Percentiles rank a stretch among this genome's conserved stretches.
These are phyloP conservation scores for Pogoniulus pusillus DNA, from an alignment of 2,797 vertebrate genomes.

Conservation along the genomic window DNA sequence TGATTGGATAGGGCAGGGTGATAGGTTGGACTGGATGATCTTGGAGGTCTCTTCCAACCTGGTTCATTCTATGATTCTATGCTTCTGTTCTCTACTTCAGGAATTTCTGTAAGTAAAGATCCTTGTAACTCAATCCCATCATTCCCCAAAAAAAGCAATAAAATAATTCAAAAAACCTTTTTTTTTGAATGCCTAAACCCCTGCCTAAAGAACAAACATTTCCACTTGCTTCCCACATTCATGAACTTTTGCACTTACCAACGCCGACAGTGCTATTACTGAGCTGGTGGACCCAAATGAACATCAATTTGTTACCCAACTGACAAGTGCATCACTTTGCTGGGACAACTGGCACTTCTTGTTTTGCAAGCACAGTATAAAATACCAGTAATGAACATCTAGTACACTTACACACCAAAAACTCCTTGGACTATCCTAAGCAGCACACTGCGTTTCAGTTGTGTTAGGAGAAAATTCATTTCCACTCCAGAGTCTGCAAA, in stretches of 20 bases:
- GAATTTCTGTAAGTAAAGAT: background rate
- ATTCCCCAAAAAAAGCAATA: background rate
- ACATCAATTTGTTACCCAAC: background rate
- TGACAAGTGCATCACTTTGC: background rate
- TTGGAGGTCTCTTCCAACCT: no score
- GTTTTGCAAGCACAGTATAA: background rate
- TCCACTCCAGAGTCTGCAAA: background rate
- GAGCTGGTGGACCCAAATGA: background rate
- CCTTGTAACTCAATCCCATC: background rate
- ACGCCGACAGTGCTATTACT: rapidly evolving
- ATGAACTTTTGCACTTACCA: background rate
- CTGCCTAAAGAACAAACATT: background rate
- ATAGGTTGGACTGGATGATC: no score
- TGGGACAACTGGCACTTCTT: background rate
- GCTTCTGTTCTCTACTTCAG: background rate
- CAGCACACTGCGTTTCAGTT: background rate
- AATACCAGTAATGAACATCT: background rate
- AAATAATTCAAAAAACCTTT: background rate
- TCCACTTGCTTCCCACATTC: background rate
- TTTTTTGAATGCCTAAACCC: background rate
- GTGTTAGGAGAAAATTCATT: background rate
- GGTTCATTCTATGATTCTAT: no score
- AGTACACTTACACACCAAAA: background rate
- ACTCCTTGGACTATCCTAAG: rapidly evolving
- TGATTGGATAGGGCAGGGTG: no score